Percentiles rank a stretch among this genome's conserved stretches.
These are phyloP conservation scores for Antheraea yamamai DNA, from an alignment of 2,888 invertebrate species.

Conservation along the genomic window DNA sequence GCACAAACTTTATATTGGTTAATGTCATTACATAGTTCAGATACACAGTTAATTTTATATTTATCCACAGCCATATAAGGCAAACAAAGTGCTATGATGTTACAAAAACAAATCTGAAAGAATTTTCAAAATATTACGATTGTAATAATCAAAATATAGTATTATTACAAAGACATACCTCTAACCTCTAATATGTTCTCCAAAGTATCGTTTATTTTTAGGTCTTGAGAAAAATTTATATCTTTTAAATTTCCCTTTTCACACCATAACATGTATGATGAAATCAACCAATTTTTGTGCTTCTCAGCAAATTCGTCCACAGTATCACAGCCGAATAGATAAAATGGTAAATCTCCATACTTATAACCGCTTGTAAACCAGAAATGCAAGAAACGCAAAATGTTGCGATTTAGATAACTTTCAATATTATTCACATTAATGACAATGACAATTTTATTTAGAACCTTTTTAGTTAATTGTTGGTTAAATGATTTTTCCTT, in stretches of 20 bases:
- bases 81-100: conserved; percentile 62
- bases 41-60: conserved; percentile 49
- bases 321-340: conserved; percentile 60
- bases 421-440: conserved; percentile 49
- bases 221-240: conserved; percentile 24
- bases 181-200: conserved; percentile 40
- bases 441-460: conserved; percentile 58
- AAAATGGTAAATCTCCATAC: conserved; percentile 68
- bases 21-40: conserved; percentile 35
- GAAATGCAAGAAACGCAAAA: conserved; percentile 71
- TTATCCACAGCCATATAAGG: conserved; percentile 67
- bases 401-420: conserved; percentile 64
- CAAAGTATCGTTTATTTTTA: conserved; percentile 37
- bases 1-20: conserved; percentile 45
- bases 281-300: conserved; percentile 73
- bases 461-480: conserved; percentile 65
- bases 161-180: neutral
- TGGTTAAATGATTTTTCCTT: conserved; percentile 75
- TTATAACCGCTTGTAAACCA: conserved; percentile 71
- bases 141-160: conserved; percentile 14
- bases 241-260: conserved; percentile 53
- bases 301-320: conserved; percentile 63
- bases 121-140: conserved; percentile 24
- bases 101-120: conserved; percentile 66
- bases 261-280: conserved; percentile 67